Base-by-base conservation (phyloP, 2,113 vertebrate genomes). In the Noturus placidus region DNA sequence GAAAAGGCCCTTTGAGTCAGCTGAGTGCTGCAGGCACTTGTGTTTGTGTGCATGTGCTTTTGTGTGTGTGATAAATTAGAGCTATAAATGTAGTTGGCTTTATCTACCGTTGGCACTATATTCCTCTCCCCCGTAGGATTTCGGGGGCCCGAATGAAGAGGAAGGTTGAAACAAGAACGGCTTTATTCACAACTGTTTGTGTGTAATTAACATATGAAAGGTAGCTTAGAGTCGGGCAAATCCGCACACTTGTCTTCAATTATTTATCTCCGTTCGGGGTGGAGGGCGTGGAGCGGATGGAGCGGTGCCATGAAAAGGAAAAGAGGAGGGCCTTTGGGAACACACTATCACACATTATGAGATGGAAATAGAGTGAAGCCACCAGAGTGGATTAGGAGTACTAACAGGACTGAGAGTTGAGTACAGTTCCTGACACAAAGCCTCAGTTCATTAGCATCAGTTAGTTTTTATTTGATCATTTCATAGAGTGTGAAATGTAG, bases 191-290 rank as follows among this genome's bases (percentile, higher is more conserved):
- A 87, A 87, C 69, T 92, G 89, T 92, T 93, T 93, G 89, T 91
- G 92, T 83, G 83, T 57, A 70, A 92, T 93, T 91, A 92, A 74
- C 90, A 92, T 93, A 89, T 90, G 88, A 93, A 93, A 91, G 89
- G 90, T 89, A 70, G 89, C 89, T 89, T 87, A 87, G 72, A 79
- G 89, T 89, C 89, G 78, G 85, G 90, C 82, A 89, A 91, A 93
- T 89, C 83, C 76, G 65, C 46, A 56, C 87, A 88, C 83, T 91
- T 87, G 80, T 67, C 90, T 91, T 93, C 88, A 92, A 91, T 92
- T 92, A 91, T 91, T 91, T 86, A 91, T 87, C 72, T 50, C 82
- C 81, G 61, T 89, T 91, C 54, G 35, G 33, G 33, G 61, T 67
- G 63, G 82, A 78, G 82, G 85, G 74, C 46, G 89, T 77, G 63